These are phyloP conservation scores for Plebejus argus DNA, from an alignment of 2,888 invertebrate species.

Conservation along the genomic window DNA sequence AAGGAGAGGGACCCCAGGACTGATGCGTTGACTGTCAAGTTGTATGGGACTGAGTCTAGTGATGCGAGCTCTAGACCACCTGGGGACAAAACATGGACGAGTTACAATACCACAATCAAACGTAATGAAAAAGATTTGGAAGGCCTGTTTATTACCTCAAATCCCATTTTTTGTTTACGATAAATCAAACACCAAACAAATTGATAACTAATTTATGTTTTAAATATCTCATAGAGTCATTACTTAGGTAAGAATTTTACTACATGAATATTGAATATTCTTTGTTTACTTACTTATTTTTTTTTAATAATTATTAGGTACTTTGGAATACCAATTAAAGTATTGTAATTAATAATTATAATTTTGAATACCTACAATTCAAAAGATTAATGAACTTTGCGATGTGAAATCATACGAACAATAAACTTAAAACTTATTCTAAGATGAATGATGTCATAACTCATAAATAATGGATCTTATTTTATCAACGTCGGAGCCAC, in stretches of 20 bases:
- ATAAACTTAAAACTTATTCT: neutral
- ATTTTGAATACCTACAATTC: neutral
- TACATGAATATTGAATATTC: neutral
- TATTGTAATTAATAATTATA: neutral
- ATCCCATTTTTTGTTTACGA: neutral
- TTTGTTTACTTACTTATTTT: no score
- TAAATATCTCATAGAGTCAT: neutral
- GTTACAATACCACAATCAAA: neutral
- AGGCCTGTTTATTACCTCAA: neutral
- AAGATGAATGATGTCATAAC: neutral
- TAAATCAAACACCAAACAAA: neutral
- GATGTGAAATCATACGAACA: neutral
- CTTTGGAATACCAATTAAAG: neutral
- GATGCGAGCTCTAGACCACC: constrained; percentile 86
- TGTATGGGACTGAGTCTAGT: constrained; percentile 85
- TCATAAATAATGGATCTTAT: no score
- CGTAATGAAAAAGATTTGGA: neutral
- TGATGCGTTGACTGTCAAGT: constrained; percentile 86
- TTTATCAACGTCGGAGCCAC: no score
- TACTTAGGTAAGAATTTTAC: neutral
- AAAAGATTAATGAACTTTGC: neutral
- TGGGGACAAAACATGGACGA: constrained; percentile 48
- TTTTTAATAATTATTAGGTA: neutral
- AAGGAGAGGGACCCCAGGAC: constrained; percentile 85
- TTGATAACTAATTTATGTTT: neutral